phyloP scores from a whole-genome alignment of 1,140 invertebrate genomes.

The Drosophila bocki region DNA sequence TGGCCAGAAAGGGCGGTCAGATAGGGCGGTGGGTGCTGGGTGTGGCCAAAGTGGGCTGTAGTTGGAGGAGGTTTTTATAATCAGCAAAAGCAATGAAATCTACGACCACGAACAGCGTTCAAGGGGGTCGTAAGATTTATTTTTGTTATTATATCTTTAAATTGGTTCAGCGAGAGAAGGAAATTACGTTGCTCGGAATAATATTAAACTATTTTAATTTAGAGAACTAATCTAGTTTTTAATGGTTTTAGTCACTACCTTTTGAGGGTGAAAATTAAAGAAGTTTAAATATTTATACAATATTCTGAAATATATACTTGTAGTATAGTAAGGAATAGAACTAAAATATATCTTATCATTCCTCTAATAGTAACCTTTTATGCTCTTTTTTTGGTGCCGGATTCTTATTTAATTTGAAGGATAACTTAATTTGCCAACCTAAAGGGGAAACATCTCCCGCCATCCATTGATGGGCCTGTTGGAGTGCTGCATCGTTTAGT shows the following conservation, averaged over 20 bases:
- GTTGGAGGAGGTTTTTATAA: slow-evolving; percentile 66
- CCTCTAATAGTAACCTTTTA: background rate
- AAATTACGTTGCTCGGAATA: slow-evolving; percentile 5
- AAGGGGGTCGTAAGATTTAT: slow-evolving; percentile 73
- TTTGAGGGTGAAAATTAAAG: background rate
- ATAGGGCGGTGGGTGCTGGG: background rate
- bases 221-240: slow-evolving; percentile 2
- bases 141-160: slow-evolving; percentile 74
- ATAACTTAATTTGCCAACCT: slow-evolving; percentile 7
- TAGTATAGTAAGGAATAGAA: too few species aligned
- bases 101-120: slow-evolving; percentile 26
- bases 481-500: slow-evolving; percentile 49
- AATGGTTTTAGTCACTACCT: background rate
- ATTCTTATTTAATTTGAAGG: slow-evolving; percentile 8
- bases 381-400: background rate
- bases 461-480: background rate
- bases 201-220: slow-evolving; percentile 25
- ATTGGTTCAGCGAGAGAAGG: slow-evolving; percentile 32
- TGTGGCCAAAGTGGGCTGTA: slow-evolving; percentile 5
- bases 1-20: slow-evolving; percentile 2
- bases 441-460: background rate
- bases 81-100: slow-evolving; percentile 77
- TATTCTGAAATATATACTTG: too few species aligned
- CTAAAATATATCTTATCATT: background rate
- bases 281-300: background rate